Evolutionary conservation across 1,140 invertebrate genomes (phyloP), one percentile per base, ranked within the genome.

Genomic region (Bombus turneri): DNA sequence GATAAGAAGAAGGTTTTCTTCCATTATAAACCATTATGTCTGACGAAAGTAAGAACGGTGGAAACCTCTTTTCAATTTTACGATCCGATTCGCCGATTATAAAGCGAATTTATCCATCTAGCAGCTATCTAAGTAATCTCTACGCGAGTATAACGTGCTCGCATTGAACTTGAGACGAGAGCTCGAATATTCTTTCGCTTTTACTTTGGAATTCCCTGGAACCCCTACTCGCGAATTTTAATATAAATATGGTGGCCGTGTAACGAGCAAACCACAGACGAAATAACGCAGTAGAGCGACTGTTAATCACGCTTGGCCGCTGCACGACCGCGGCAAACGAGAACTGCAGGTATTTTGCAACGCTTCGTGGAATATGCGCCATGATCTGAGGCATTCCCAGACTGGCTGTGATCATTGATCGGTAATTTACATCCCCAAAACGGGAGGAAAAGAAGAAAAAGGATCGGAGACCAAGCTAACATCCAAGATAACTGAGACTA

Each of bases 261-360:
- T 83, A 81, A 85, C 80, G 77, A 83, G 74, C n/a, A 84, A 91
- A 87, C 82, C 88, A 81, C 86, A 84, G 71, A 72, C 85, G 84
- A 86, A 89, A 87, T 81, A 87, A 81, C 81, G 76, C 83, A 39
- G 69, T 81, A 25, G 80, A 82, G 77, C 59, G 76, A 69, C 83
- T 91, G 85, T 91, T 91, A 91, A 91, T 91, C 91, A 91, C 84
- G 74, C 73, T 74, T 85, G 74, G 85, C 81, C 81, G 62, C 74
- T 59, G 57, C 69, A 78, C 72, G 43, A 89, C 83, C 85, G n/a
- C 71, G 74, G 85, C 76, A 91, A 86, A 90, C 86, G 81, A 89
- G 83, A 66, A 83, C 74, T 73, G 80, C 75, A 68, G 62, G 64
- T 39, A 59, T 88, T 89, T 83, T 81, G 59, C 77, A 68, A 72